These are phyloP conservation scores for Bombus superbus DNA, from an alignment of 1,140 invertebrate species.

Conservation along the genomic window DNA sequence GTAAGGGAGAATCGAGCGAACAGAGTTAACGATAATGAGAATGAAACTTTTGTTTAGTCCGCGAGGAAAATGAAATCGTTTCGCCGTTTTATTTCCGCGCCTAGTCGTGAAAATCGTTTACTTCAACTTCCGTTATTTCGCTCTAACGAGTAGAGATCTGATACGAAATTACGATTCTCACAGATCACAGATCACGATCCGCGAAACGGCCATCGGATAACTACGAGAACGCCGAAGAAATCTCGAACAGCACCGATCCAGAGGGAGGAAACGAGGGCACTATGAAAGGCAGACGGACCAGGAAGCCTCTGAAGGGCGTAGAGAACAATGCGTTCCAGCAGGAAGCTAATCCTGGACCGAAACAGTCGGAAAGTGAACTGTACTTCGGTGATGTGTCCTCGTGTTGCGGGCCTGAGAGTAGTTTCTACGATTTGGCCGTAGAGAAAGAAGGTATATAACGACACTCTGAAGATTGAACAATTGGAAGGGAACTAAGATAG, in stretches of 20 bases:
- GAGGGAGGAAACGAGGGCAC: slow-evolving; percentile 76
- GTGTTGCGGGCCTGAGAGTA: slow-evolving; percentile 85
- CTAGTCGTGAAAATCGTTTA: no score
- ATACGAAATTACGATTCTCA: not conserved
- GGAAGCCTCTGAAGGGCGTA: slow-evolving; percentile 82
- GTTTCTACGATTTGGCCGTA: slow-evolving; percentile 79
- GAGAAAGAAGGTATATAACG: slow-evolving; percentile 76
- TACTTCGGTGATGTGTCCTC: slow-evolving; percentile 95
- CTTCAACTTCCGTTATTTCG: no score
- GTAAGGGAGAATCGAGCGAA: no score
- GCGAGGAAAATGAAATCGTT: no score
- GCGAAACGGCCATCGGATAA: slow-evolving; percentile 77
- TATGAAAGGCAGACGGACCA: slow-evolving; percentile 72
- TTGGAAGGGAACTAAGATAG: not conserved
- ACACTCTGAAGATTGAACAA: not conserved
- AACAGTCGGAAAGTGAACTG: slow-evolving; percentile 87
- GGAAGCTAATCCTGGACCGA: slow-evolving; percentile 74
- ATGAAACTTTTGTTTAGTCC: no score
- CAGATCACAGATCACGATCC: slow-evolving; percentile 73
- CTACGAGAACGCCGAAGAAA: slow-evolving; percentile 80
- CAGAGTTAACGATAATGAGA: no score
- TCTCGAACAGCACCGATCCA: slow-evolving; percentile 76
- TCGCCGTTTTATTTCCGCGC: no score
- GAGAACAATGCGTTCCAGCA: slow-evolving; percentile 86
- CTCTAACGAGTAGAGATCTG: no score